A percentile compares a stretch with the other conserved stretches of the same genome.
Conservation (phyloP, 1,140 invertebrate species). For the Zaprionus africanus region DNA sequence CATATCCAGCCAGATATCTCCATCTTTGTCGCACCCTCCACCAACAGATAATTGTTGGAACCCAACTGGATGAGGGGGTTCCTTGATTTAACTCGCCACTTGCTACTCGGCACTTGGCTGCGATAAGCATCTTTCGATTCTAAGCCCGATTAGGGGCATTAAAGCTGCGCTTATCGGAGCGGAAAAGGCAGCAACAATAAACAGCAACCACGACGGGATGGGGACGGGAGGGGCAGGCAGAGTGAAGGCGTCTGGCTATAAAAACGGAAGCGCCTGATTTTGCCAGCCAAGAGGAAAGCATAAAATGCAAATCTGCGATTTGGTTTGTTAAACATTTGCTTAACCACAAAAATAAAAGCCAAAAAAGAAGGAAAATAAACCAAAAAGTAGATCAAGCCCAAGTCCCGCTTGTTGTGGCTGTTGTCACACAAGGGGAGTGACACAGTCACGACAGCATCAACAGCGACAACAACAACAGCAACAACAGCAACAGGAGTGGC, state of each 20-base stretch:
- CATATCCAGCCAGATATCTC: neutral
- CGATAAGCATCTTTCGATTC: constrained; percentile 61
- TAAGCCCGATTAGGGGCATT: constrained; percentile 76
- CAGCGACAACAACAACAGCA: constrained; percentile 7
- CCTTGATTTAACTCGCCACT: constrained; percentile 6
- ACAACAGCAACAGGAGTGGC: neutral
- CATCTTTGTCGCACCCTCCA: neutral
- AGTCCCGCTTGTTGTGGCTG: constrained; percentile 30
- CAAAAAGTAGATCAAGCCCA: constrained; percentile 38
- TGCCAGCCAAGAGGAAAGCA: constrained; percentile 48
- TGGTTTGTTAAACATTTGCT: constrained; percentile 82
- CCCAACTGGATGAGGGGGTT: constrained; percentile 10
- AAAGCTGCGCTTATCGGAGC: constrained; percentile 69
- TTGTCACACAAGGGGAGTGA: constrained; percentile 54
- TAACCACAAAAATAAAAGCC: constrained; percentile 75
- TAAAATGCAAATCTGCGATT: constrained; percentile 81
- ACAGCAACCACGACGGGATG: constrained; percentile 10
- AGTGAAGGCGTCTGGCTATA: constrained; percentile 19
- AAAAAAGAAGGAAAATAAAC: constrained; percentile 44
- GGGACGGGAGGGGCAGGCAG: neutral
- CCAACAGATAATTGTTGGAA: constrained; percentile 36
- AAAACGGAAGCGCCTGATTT: constrained; percentile 32
- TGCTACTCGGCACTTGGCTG: constrained; percentile 14
- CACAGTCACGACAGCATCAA: constrained; percentile 57
- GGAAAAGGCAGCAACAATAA: constrained; percentile 51